Base-by-base conservation (phyloP, 2,888 invertebrate species). In the Chelonus formosanus region DNA sequence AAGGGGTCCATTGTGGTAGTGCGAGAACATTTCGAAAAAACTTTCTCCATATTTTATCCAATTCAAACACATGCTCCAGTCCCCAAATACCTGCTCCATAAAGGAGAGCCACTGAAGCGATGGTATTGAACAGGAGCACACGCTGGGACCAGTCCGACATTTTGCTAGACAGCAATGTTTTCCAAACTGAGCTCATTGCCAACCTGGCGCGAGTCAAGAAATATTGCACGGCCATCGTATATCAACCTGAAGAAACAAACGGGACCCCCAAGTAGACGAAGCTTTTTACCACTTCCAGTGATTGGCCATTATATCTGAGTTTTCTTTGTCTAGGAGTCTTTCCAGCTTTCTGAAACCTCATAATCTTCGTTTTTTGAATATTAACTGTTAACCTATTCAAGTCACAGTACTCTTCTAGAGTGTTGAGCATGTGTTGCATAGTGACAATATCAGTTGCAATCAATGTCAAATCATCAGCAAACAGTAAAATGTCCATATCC, bases 401-500 rank as follows among this genome's bases (percentile, higher is more conserved):
- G 8, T 40, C 40, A 55, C 55, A 36, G n/a, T 35, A 55, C 5
- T 36, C n/a, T 5, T 32, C 55, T 3, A 55, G 40, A 2, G 40
- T 55, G 35, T 36, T 40, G 1, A 55, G 40, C 8, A n/a, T 3
- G 55, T 40, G 35, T n/a, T 55, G 55, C 40, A 55, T 48, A 10
- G 6, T n/a, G 1, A 20, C 20, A 6, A 48, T n/a, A 3, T 48
- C 20, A 2, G 6, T n/a, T 2, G 47, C 10, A 10, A 48, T 7
- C 4, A 48, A 4, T 3, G 47, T 48, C 0, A 20, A 5, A n/a
- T 48, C 47, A 0, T 48, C 47, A 0, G 69, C 57, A 20, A 67
- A 67, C 4, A 67, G 35, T 43, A 67, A 43, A 2, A 67, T 8
- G 10, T 54, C 45, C 6, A 62, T 44, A 0, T 54, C 31, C 20